These are phyloP conservation scores for Epizoanthus stellaris DNA, from an alignment of 92 coral and sea anemone species.

Conservation along the genomic window DNA sequence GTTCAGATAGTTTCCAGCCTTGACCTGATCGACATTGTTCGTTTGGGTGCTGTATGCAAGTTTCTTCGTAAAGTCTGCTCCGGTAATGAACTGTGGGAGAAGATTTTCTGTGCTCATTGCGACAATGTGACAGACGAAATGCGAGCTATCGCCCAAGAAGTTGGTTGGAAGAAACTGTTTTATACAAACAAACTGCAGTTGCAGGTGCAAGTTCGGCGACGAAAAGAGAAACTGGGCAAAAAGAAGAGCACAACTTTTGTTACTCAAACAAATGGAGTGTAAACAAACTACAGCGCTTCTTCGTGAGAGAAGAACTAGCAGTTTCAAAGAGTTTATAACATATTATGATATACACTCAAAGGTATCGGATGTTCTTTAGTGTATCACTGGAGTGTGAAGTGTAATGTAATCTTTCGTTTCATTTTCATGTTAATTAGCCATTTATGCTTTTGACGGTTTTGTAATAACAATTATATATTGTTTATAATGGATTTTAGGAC, in stretches of 20 bases:
- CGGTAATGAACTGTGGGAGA: conserved; percentile 95
- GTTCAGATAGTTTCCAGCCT: conserved; percentile 80
- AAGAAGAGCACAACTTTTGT: conserved; percentile 37
- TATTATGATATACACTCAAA: no score
- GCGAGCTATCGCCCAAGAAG: conserved; percentile 83
- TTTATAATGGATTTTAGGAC: no score
- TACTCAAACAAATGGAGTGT: conserved; percentile 28
- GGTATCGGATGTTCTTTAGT: no score
- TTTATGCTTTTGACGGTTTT: no score
- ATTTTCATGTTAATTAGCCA: no score
- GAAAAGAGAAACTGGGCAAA: conserved; percentile 64
- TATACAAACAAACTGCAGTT: conserved; percentile 94
- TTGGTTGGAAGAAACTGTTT: conserved; percentile 95
- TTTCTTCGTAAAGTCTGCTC: conserved; percentile 90
- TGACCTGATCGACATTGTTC: conserved; percentile 86
- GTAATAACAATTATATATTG: no score
- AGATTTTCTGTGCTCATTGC: conserved; percentile 84
- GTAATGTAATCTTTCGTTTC: no score
- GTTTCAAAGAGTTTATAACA: no score
- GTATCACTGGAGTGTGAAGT: no score
- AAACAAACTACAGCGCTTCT: not conserved
- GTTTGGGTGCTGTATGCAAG: conserved; percentile 92
- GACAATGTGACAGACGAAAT: conserved; percentile 88
- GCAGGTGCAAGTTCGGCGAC: conserved; percentile 90
- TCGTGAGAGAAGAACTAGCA: not conserved